Conservation (phyloP, 1,140 invertebrate species). For the Subanguina moxae region DNA sequence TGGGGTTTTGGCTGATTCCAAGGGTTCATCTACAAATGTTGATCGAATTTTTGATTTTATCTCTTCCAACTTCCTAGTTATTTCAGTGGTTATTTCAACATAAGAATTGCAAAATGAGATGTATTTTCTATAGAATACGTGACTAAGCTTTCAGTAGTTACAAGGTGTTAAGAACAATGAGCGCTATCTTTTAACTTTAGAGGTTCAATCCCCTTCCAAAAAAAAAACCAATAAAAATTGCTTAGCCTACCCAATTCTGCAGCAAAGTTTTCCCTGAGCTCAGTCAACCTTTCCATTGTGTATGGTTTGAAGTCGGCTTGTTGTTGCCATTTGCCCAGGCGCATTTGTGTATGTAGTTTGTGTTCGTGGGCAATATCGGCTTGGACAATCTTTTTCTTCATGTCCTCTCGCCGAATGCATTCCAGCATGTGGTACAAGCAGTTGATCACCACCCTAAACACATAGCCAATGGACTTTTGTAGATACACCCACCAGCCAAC, state of each 20-base stretch:
- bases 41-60: not conserved
- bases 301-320: slow-evolving; percentile 14
- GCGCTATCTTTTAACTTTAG: no score
- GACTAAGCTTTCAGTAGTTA: no score
- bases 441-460: slow-evolving; percentile 38
- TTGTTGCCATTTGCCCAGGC: no score
- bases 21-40: slow-evolving; percentile 46
- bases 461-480: no score
- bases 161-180: no score
- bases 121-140: no score
- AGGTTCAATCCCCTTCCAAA: no score
- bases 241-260: slow-evolving; percentile 39
- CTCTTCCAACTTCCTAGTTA: no score
- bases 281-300: slow-evolving; percentile 16
- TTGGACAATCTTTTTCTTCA: slow-evolving; percentile 18
- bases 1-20: slow-evolving; percentile 44
- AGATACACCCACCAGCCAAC: no score
- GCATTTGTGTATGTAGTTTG: slow-evolving; percentile 6
- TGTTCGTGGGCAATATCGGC: not conserved
- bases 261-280: slow-evolving; percentile 44
- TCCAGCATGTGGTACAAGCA: slow-evolving; percentile 57
- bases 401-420: slow-evolving; percentile 42
- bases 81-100: no score
- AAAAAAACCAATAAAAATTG: not conserved
- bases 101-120: no score